phyloP scores from a whole-genome alignment of 2,113 vertebrate genomes.

The Crotalus horridus region DNA sequence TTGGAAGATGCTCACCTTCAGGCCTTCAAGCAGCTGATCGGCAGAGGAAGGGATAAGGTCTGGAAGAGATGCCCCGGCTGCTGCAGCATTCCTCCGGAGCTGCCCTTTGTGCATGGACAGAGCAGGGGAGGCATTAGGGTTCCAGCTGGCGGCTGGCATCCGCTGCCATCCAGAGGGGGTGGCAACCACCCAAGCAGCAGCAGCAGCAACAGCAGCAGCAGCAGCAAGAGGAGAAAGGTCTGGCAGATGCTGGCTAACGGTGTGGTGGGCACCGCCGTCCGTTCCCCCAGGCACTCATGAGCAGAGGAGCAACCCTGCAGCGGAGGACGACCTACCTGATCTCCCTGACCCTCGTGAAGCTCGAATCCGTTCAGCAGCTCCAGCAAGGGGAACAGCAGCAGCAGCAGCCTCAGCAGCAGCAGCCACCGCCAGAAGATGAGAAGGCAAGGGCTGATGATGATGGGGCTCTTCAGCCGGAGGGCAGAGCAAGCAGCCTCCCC shows the following conservation, averaged over 20 bases:
- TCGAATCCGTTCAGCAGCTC: conserved; percentile 74
- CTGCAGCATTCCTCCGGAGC: neutral
- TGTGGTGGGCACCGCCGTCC: conserved; percentile 45
- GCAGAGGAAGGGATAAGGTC: conserved; percentile 34
- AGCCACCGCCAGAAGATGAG: neutral
- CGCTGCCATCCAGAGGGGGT: conserved; percentile 23
- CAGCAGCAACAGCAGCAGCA: conserved; percentile 53
- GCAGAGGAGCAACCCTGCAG: conserved; percentile 81
- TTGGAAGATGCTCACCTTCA: neutral
- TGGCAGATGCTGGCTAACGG: conserved; percentile 36
- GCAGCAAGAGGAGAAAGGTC: conserved; percentile 23
- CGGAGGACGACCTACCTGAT: conserved; percentile 94
- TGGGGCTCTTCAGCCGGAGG: conserved; percentile 33
- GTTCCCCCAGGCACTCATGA: conserved; percentile 76
- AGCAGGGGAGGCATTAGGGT: neutral
- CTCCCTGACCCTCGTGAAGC: conserved; percentile 92
- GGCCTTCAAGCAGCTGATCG: neutral
- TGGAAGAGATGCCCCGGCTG: conserved; percentile 37
- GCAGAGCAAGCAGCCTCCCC: neutral
- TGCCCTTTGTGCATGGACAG: conserved; percentile 13
- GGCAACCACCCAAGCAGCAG: conserved; percentile 41
- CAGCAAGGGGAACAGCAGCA: neutral
- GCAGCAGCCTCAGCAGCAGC: neutral
- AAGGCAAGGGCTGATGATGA: conserved; percentile 15
- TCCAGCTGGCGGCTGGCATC: conserved; percentile 6